These are phyloP conservation scores for Sorex araneus DNA, from an alignment of 2,113 vertebrate species.

Conservation along the genomic window DNA sequence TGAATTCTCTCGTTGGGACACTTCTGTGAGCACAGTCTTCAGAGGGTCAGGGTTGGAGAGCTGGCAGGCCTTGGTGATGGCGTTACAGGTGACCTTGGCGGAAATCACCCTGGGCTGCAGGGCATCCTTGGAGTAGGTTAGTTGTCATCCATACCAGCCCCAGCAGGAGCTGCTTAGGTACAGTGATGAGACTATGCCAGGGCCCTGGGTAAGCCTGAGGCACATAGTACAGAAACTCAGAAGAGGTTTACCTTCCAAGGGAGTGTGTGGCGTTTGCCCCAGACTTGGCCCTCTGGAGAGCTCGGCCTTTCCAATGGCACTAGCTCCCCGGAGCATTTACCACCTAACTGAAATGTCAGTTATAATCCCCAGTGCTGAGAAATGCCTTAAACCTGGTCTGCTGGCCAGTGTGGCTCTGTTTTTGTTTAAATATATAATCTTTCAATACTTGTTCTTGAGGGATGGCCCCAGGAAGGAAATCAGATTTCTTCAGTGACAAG, in stretches of 20 bases:
- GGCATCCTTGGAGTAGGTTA: background rate
- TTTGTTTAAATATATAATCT: background rate
- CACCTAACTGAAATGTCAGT: background rate
- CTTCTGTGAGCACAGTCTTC: background rate
- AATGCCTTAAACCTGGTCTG: background rate
- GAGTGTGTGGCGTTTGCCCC: background rate
- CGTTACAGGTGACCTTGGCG: background rate
- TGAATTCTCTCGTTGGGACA: background rate
- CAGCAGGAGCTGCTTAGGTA: background rate
- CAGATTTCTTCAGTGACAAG: background rate
- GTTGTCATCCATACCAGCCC: background rate
- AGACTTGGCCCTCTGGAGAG: background rate
- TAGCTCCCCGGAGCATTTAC: background rate
- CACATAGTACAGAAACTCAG: background rate
- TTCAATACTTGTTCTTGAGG: background rate
- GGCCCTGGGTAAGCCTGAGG: background rate
- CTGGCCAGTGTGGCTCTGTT: background rate
- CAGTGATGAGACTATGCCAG: background rate
- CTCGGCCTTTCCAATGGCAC: background rate
- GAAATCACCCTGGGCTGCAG: background rate
- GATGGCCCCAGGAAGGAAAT: background rate
- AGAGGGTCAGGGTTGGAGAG: background rate
- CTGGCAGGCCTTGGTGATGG: background rate
- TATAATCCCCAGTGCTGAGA: background rate
- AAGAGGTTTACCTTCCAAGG: background rate